These are phyloP conservation scores for Sepiola atlantica DNA, from an alignment of 2,888 invertebrate genomes.

Conservation along the genomic window DNA sequence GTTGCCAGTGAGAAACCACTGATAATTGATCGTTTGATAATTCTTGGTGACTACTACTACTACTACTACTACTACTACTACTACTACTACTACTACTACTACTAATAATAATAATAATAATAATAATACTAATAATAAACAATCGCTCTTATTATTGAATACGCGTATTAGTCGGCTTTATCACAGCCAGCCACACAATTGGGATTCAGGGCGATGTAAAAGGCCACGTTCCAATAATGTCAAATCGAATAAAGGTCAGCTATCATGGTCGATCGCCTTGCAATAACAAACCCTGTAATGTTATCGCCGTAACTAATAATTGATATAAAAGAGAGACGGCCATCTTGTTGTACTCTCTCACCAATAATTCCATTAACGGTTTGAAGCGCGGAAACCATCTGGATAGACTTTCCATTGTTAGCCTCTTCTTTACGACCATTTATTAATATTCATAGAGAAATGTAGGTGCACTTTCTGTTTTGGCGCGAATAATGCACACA, in stretches of 20 bases:
- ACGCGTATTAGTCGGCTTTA: not conserved
- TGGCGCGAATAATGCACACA: no score
- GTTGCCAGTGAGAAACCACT: no score
- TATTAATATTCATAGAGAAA: not conserved
- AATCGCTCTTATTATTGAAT: not conserved
- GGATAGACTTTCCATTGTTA: not conserved
- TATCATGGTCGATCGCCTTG: not conserved
- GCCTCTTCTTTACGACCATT: not conserved
- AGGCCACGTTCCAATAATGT: not conserved
- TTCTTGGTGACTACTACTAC: no score
- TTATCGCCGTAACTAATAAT: not conserved
- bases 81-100: no score
- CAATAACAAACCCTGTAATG: not conserved
- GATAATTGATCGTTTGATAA: no score
- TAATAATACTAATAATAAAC: not conserved
- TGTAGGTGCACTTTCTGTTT: not conserved
- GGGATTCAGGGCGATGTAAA: not conserved
- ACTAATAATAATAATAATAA: no score
- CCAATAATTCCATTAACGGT: not conserved
- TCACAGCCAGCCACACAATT: not conserved
- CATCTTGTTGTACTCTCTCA: not conserved
- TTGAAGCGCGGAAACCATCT: not conserved
- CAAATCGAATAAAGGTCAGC: not conserved
- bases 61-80: no score
- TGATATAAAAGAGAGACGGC: not conserved